These are phyloP conservation scores for Aegithalos caudatus DNA, from an alignment of 2,113 vertebrate species.

Conservation along the genomic window DNA sequence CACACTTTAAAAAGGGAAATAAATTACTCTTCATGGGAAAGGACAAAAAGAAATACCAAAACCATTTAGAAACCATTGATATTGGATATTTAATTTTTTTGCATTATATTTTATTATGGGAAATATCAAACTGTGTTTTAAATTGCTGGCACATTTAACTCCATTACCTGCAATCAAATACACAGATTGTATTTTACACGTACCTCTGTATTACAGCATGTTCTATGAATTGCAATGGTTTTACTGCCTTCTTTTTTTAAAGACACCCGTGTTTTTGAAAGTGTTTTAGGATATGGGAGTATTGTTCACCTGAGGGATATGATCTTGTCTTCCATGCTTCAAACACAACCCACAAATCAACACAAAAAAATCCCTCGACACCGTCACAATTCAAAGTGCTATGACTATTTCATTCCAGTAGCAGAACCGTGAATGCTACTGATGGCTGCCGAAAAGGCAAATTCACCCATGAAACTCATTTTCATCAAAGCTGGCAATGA, in stretches of 20 bases:
- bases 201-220: conserved; percentile 82
- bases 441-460: conserved; percentile 19
- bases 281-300: conserved; percentile 33
- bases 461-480: neutral
- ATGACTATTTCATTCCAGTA: neutral
- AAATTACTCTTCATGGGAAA: conserved; percentile 91
- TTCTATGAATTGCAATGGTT: conserved; percentile 78
- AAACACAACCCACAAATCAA: conserved; percentile 26
- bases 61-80: conserved; percentile 94
- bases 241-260: conserved; percentile 37
- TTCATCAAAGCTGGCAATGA: neutral
- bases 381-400: conserved; percentile 6
- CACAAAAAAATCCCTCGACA: conserved; percentile 1
- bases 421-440: conserved; percentile 39
- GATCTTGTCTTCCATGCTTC: conserved; percentile 37
- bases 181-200: conserved; percentile 87
- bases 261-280: conserved; percentile 56
- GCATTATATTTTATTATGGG: conserved; percentile 86
- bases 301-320: conserved; percentile 56
- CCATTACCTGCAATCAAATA: conserved; percentile 95
- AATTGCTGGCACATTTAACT: conserved; percentile 99
- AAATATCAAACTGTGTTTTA: conserved; percentile 94
- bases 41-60: conserved; percentile 91
- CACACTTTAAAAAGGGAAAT: conserved; percentile 93
- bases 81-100: conserved; percentile 92